These are phyloP conservation scores for Grammomys dolichurus DNA, from an alignment of 2,113 vertebrate species.

Conservation along the genomic window DNA sequence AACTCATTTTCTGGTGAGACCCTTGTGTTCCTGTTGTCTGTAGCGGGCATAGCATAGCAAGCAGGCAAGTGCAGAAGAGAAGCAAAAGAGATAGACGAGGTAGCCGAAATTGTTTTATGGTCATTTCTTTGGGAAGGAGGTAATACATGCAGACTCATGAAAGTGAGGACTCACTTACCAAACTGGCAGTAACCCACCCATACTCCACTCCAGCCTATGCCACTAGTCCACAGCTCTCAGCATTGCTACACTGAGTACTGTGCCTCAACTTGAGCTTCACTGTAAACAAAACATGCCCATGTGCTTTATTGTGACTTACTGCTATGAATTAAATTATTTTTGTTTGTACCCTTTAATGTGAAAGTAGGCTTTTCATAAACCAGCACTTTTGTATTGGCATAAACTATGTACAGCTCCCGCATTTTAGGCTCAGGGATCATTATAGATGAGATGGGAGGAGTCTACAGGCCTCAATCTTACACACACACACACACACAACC, in stretches of 20 bases:
- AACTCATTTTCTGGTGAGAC: background rate
- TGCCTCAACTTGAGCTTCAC: background rate
- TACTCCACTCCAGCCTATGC: background rate
- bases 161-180: background rate
- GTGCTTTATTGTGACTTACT: conserved; percentile 8
- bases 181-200: background rate
- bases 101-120: background rate
- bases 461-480: background rate
- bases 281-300: background rate
- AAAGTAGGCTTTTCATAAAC: background rate
- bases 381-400: background rate
- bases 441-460: background rate
- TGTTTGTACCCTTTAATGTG: conserved; percentile 47
- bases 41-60: background rate
- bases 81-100: background rate
- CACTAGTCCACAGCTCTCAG: background rate
- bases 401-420: conserved; percentile 7
- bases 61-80: background rate
- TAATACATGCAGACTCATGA: background rate
- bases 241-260: background rate
- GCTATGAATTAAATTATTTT: background rate
- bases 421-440: background rate
- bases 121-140: background rate
- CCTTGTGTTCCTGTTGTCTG: background rate
- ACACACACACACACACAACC: background rate